Conservation (phyloP, 2,113 vertebrate species). For the Todiramphus chloris region DNA sequence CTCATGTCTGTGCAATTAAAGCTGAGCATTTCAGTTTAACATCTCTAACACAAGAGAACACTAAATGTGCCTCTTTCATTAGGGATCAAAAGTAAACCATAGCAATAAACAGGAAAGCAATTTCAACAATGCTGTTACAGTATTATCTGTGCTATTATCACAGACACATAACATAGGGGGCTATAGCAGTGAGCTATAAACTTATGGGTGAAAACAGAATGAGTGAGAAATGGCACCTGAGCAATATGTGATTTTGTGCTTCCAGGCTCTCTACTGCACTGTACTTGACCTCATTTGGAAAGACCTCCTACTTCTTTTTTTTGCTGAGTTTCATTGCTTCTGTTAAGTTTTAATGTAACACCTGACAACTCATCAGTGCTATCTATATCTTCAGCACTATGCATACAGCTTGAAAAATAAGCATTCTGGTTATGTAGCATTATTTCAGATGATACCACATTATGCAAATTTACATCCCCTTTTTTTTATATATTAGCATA, state of each 20-base stretch:
- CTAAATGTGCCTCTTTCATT: conserved; percentile 49
- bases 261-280: not conserved
- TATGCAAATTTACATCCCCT: rapidly evolving
- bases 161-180: not conserved
- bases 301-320: not conserved
- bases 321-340: not conserved
- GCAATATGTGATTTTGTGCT: not conserved
- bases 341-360: not conserved
- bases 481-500: not conserved
- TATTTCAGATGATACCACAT: not conserved
- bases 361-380: not conserved
- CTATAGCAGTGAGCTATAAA: not conserved
- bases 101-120: conserved; percentile 48
- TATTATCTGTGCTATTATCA: not conserved
- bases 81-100: conserved; percentile 43
- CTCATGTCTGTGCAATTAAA: conserved; percentile 40
- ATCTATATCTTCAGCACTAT: not conserved
- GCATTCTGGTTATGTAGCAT: not conserved
- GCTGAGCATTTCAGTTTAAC: conserved; percentile 17
- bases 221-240: not conserved
- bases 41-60: conserved; percentile 30
- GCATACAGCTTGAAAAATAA: not conserved
- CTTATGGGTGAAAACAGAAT: not conserved
- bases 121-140: not conserved
- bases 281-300: conserved; percentile 14